Evolutionary conservation across 2,888 invertebrate genomes (phyloP).

Genomic region (Rhamnusium bicolor): DNA sequence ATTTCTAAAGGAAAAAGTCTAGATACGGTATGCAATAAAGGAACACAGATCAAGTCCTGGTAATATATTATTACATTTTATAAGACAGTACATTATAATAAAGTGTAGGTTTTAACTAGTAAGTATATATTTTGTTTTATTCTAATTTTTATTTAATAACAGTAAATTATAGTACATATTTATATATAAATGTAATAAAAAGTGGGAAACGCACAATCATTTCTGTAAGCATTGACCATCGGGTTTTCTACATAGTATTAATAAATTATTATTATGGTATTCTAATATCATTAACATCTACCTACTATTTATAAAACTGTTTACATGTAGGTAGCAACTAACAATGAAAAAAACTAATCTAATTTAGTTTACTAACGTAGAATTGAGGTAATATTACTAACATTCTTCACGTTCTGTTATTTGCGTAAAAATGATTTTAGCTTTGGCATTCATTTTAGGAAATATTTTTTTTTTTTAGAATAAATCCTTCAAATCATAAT

Average conservation of each 20-base stretch:
- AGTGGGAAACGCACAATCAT: background rate
- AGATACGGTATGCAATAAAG: no score
- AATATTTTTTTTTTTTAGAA: no score
- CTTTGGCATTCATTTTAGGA: no score
- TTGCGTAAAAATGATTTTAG: no score
- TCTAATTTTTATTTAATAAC: slow-evolving; percentile 10
- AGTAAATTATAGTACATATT: background rate
- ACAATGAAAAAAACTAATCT: background rate
- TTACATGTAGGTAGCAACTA: background rate
- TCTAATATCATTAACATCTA: background rate
- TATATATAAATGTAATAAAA: background rate
- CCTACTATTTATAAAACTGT: background rate
- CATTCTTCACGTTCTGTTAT: no score
- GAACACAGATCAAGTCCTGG: background rate
- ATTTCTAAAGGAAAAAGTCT: background rate
- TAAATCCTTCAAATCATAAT: no score
- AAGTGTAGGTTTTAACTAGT: no score
- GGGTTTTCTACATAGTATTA: background rate
- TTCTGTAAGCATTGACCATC: background rate
- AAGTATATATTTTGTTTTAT: background rate
- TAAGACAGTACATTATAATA: background rate
- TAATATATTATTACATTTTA: background rate
- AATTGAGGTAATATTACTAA: no score
- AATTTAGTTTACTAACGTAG: no score
- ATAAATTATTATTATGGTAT: background rate